Evolutionary conservation across 2,797 vertebrate species (phyloP), one percentile per base, ranked within the genome.

Genomic region (Ctenochaetus hawaiiensis): DNA sequence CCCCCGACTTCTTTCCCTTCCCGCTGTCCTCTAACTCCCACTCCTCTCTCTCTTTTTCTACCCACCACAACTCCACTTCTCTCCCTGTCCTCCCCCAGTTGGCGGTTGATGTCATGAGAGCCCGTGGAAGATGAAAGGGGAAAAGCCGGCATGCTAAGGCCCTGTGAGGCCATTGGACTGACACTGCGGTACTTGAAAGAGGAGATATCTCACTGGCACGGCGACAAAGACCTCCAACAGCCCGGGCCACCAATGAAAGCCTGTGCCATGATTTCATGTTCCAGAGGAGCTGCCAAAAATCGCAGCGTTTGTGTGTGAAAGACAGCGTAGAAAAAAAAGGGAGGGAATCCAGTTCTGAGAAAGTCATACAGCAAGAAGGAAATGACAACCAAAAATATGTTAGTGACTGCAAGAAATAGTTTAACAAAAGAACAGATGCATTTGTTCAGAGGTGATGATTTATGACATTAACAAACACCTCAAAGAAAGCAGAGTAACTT

Each of bases 181-280:
- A 85, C 85, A 58, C 72, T 2, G 74, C 22, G 58, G 65, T 12
- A 76, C 87, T 79, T 90, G 82, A 91, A 93, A 93, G 87, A 77
- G 60, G 86, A 87, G 87, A 90, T 91, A 87, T 89, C 85, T 82
- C 62, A 47, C 90, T 92, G 92, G 92, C 91, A 89, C 63, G 0
- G 73, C 53, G 86, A 89, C 91, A 93, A 88, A 90, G 81, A 80
- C 81, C 56, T 77, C 18, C 34, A 79, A 75, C 54, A 56, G 73
- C 54, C 72, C 8, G 81, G 51, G 82, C 82, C 77, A 72, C 81
- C 82, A 72, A 54, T 78, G 79, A 80, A 78, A 78, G 83, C 83
- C 85, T 54, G 78, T 66, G 86, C 70, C 88, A 89, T 86, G 88
- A 92, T 89, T 92, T 88, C 89, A 91, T 89, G 90, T 93, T 94